These are phyloP conservation scores for Mizuhopecten yessoensis DNA, from an alignment of 1,140 invertebrate species.

Conservation along the genomic window DNA sequence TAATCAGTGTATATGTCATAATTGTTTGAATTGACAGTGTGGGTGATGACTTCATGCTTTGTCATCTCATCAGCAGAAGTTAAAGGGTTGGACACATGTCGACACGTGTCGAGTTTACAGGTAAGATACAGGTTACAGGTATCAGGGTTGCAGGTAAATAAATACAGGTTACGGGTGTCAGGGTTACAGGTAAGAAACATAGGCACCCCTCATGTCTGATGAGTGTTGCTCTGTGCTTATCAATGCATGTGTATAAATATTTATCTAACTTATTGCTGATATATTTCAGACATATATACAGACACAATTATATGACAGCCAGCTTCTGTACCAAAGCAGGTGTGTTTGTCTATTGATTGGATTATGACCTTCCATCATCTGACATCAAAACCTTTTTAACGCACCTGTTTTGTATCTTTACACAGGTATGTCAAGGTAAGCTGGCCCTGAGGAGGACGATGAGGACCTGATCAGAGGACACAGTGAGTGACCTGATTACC, in stretches of 20 bases:
- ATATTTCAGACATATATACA: not conserved
- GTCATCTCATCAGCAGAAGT: no score
- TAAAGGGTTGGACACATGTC: no score
- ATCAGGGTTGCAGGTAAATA: no score
- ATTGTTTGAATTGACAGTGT: no score
- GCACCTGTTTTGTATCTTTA: not conserved
- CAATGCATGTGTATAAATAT: not conserved
- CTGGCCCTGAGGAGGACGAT: not conserved
- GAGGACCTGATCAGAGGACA: not conserved
- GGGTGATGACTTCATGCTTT: no score
- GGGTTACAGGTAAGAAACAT: not conserved
- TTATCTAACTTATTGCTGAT: not conserved
- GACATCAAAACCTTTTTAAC: not conserved
- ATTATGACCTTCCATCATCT: not conserved
- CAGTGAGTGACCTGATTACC: not conserved
- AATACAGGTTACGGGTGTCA: not conserved
- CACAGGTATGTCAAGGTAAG: constrained; percentile 24
- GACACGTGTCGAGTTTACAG: not conserved
- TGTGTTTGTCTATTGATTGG: not conserved
- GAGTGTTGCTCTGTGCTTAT: not conserved
- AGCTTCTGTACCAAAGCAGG: not conserved
- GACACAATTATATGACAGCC: not conserved
- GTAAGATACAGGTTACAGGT: not conserved
- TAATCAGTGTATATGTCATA: no score
- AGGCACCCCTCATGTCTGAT: no score